Conservation (phyloP, 2,113 vertebrate genomes). For the Antennarius striatus region DNA sequence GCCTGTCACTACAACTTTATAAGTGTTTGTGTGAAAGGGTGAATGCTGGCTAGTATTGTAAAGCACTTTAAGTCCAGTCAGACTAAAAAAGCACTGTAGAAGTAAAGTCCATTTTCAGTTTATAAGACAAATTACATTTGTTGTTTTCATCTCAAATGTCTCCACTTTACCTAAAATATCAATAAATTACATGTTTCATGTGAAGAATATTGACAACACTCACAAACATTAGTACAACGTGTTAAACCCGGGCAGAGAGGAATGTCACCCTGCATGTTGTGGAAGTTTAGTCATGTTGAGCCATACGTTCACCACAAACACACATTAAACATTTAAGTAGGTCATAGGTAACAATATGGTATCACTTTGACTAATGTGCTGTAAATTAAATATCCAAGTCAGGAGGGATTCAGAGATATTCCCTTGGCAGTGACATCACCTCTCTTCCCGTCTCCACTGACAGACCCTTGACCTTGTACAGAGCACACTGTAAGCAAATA, state of each 20-base stretch:
- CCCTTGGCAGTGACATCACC: constrained; percentile 69
- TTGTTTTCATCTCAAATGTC: too few species aligned
- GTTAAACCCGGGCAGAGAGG: constrained; percentile 18
- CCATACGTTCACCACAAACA: constrained; percentile 27
- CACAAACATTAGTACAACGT: constrained; percentile 9
- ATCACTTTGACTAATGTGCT: constrained; percentile 63
- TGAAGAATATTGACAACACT: too few species aligned
- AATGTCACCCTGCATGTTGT: constrained; percentile 22
- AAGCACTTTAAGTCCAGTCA: too few species aligned
- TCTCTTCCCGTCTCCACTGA: constrained; percentile 49
- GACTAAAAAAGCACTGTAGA: too few species aligned
- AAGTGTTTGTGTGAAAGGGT: too few species aligned
- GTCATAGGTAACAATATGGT: constrained; percentile 68
- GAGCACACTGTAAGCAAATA: constrained; percentile 52
- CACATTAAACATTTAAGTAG: constrained; percentile 28
- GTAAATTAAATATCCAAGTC: constrained; percentile 66
- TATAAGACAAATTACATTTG: too few species aligned
- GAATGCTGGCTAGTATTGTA: too few species aligned
- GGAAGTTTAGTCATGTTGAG: constrained; percentile 19
- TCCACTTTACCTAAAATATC: too few species aligned
- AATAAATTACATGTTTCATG: background rate
- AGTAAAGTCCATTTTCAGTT: too few species aligned
- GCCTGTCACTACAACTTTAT: too few species aligned
- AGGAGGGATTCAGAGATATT: constrained; percentile 63
- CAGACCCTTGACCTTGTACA: constrained; percentile 55